These are phyloP conservation scores for Myotis lucifugus DNA, from an alignment of 2,113 vertebrate species.

Conservation along the genomic window DNA sequence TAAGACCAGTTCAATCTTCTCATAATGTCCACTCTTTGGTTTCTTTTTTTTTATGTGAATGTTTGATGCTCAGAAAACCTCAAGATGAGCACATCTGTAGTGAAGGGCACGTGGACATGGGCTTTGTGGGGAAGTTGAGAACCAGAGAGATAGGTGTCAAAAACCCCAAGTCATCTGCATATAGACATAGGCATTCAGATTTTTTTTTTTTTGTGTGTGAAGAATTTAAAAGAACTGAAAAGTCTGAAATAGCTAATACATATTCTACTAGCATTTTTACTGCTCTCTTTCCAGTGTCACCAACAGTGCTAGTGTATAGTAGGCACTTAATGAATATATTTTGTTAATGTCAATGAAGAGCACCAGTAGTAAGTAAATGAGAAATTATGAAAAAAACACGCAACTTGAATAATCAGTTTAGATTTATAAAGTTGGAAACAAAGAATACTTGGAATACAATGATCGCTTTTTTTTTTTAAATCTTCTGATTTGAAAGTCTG, in stretches of 20 bases:
- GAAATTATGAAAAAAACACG: conserved; percentile 7
- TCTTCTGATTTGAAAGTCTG: background rate
- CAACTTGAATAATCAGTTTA: conserved; percentile 3
- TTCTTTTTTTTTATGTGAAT: background rate
- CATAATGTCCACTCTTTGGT: background rate
- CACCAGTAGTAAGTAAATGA: background rate
- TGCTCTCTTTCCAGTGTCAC: background rate
- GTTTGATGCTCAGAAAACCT: background rate
- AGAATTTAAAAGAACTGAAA: background rate
- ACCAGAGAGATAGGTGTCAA: background rate
- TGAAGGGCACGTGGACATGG: background rate
- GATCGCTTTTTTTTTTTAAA: background rate
- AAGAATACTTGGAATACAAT: background rate
- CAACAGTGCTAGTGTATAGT: background rate
- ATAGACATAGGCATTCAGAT: background rate
- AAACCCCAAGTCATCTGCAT: background rate
- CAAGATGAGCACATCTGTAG: background rate
- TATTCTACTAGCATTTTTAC: background rate
- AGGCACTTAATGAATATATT: background rate
- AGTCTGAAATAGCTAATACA: background rate
- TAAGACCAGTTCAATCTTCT: background rate
- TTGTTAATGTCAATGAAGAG: background rate
- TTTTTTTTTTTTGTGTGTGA: background rate
- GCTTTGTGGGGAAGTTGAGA: background rate
- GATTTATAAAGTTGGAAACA: conserved; percentile 10